Evolutionary conservation across 2,888 invertebrate genomes (phyloP).

Genomic region (Scelioninae gen. 2): DNA sequence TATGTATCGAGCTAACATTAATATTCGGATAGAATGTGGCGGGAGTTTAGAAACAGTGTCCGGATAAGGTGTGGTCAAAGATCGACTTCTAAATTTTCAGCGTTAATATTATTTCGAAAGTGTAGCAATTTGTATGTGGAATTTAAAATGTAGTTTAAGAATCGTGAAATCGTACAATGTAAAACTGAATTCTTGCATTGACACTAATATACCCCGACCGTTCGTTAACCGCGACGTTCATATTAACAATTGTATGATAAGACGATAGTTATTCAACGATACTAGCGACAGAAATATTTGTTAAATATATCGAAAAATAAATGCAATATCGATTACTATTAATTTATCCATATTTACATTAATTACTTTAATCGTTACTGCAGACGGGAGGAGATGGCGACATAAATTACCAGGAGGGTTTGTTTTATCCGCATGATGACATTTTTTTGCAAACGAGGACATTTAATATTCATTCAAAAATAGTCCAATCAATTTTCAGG

Average conservation of each 20-base stretch:
- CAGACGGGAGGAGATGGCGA: not conserved
- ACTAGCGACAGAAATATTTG: slow-evolving; percentile 54
- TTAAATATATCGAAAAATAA: slow-evolving; percentile 52
- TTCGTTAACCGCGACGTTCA: slow-evolving; percentile 34
- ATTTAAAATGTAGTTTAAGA: slow-evolving; percentile 50
- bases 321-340: slow-evolving; percentile 53
- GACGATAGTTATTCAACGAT: slow-evolving; percentile 51
- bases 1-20: slow-evolving; percentile 33
- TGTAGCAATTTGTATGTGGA: slow-evolving; percentile 49
- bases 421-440: too few relatives aligned
- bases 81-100: slow-evolving; percentile 43
- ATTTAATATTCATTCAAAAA: too few relatives aligned
- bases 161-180: slow-evolving; percentile 51
- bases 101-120: slow-evolving; percentile 45
- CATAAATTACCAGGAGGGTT: too few relatives aligned
- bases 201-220: slow-evolving; percentile 43
- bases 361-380: not conserved
- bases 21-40: slow-evolving; percentile 4
- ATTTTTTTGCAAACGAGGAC: too few relatives aligned
- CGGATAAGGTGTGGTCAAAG: slow-evolving; percentile 28
- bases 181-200: slow-evolving; percentile 46
- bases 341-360: slow-evolving; percentile 6
- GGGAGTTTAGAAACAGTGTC: not conserved
- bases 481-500: too few relatives aligned
- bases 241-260: slow-evolving; percentile 55